Evolutionary conservation across 2,113 vertebrate species (phyloP).

Genomic region (Ondatra zibethicus): DNA sequence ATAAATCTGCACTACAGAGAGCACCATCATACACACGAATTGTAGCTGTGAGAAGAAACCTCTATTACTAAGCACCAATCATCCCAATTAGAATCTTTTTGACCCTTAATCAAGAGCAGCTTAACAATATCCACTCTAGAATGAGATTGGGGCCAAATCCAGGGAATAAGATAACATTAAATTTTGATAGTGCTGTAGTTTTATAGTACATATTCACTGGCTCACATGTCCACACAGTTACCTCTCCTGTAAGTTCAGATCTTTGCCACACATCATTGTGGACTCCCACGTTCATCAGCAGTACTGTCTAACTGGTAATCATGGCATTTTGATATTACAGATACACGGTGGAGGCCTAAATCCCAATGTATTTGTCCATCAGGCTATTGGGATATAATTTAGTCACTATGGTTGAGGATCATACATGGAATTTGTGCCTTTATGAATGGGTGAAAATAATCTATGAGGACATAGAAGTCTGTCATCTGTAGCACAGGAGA

Average conservation of each 20-base stretch:
- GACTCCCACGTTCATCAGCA: not conserved
- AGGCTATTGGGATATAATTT: not conserved
- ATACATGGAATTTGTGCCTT: not conserved
- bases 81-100: conserved; percentile 18
- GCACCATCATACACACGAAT: not conserved
- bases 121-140: not conserved
- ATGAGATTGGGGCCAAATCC: not conserved
- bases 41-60: not conserved
- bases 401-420: not conserved
- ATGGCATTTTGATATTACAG: not conserved
- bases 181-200: not conserved
- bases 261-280: not conserved
- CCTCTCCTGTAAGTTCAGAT: not conserved
- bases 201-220: not conserved
- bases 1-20: conserved; percentile 14
- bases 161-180: not conserved
- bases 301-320: not conserved
- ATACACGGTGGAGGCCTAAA: not conserved
- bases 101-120: conserved; percentile 29
- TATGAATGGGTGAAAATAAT: not conserved
- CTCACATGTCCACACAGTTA: not conserved
- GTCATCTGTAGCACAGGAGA: not conserved
- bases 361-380: not conserved
- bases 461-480: not conserved
- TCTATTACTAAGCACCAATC: conserved; percentile 15